These are phyloP conservation scores for Autographa gamma DNA, from an alignment of 2,888 invertebrate species.

Conservation along the genomic window DNA sequence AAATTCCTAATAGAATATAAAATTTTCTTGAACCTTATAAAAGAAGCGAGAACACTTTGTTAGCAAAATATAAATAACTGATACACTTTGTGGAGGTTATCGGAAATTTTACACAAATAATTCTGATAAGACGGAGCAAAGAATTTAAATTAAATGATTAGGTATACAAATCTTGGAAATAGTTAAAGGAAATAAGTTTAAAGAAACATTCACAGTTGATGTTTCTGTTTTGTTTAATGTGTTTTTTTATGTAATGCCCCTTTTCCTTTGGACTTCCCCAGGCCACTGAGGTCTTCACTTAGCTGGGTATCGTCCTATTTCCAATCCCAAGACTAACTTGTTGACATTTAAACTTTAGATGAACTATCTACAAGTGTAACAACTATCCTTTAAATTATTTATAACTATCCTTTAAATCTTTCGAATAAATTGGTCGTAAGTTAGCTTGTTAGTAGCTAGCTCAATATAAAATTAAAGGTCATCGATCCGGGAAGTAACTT, in stretches of 20 bases:
- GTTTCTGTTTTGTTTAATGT: not conserved
- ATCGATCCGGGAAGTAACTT: no score
- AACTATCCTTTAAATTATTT: no score
- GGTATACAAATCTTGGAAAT: not conserved
- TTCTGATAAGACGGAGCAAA: slow-evolving; percentile 45
- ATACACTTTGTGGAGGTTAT: slow-evolving; percentile 60
- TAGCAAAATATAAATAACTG: slow-evolving; percentile 56
- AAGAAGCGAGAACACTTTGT: slow-evolving; percentile 52
- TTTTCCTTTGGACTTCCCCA: not conserved
- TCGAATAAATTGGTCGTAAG: no score
- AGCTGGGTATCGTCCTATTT: not conserved
- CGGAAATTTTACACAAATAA: slow-evolving; percentile 48
- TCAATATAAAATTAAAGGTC: no score
- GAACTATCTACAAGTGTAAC: no score
- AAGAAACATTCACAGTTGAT: not conserved
- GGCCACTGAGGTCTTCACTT: not conserved
- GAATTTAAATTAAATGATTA: slow-evolving; percentile 44
- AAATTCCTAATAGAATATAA: slow-evolving; percentile 51
- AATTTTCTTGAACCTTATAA: slow-evolving; percentile 53
- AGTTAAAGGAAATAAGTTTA: not conserved
- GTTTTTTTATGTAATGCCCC: not conserved
- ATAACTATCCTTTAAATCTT: no score
- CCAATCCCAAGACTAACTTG: no score
- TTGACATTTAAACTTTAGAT: no score
- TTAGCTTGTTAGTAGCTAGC: no score